Percentiles rank a stretch among this genome's conserved stretches.
phyloP scores from a whole-genome alignment of 2,113 vertebrate species.

The Clarias magur region DNA sequence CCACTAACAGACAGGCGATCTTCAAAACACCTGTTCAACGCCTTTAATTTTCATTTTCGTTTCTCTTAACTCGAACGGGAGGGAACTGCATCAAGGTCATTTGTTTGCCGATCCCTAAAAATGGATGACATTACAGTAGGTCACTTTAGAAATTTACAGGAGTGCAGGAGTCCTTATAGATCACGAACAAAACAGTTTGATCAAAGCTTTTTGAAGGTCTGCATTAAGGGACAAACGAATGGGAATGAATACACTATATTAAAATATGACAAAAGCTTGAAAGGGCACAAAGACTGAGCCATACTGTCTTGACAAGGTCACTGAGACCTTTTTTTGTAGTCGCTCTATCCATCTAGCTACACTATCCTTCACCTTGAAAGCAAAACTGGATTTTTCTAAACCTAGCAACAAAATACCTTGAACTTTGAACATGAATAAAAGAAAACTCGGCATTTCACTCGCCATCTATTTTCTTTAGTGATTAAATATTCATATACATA shows the following conservation, averaged over 20 bases:
- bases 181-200: slow-evolving; percentile 41
- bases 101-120: slow-evolving; percentile 9
- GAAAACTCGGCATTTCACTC: not conserved
- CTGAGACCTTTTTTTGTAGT: not conserved
- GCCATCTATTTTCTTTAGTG: not conserved
- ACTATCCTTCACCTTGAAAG: not conserved
- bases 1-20: not conserved
- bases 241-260: not conserved
- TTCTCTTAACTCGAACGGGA: not conserved
- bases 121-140: slow-evolving; percentile 37
- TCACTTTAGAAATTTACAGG: slow-evolving; percentile 47
- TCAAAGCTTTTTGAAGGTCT: slow-evolving; percentile 41
- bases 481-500: not conserved
- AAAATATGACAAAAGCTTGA: not conserved
- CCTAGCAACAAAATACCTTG: not conserved
- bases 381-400: not conserved
- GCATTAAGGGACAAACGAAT: not conserved
- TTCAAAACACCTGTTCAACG: not conserved
- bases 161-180: slow-evolving; percentile 14
- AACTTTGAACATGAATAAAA: not conserved
- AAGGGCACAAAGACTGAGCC: not conserved
- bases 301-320: not conserved
- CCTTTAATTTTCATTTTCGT: not conserved
- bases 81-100: slow-evolving; percentile 17
- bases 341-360: not conserved